Conservation (phyloP, 2,797 vertebrate species). For the Pteronotus mesoamericanus region DNA sequence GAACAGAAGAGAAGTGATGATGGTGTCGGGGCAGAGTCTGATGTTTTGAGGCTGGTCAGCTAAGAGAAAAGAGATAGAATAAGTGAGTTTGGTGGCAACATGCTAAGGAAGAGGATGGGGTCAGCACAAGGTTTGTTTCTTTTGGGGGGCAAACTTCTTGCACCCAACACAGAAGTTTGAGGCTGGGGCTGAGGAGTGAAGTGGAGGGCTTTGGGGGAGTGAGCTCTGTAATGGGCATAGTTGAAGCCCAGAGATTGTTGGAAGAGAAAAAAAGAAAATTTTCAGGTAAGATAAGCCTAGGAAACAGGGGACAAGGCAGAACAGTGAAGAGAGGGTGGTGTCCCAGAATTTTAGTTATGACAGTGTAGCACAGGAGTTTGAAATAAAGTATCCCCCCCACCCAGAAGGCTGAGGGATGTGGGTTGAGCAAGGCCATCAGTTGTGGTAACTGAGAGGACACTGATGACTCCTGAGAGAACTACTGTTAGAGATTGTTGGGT, state of each 20-base stretch:
- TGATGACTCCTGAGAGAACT: background rate
- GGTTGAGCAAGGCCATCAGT: background rate
- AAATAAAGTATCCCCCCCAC: accelerated
- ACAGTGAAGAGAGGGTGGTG: background rate
- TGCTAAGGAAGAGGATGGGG: background rate
- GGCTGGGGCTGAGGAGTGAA: background rate
- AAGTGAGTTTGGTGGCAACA: background rate
- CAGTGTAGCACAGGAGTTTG: background rate
- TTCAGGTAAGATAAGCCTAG: background rate
- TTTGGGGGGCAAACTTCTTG: background rate
- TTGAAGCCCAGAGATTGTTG: background rate
- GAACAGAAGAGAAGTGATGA: background rate
- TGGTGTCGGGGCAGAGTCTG: background rate
- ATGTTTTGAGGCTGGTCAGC: background rate
- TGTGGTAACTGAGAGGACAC: background rate
- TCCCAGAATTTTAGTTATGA: no score
- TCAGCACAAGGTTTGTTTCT: background rate
- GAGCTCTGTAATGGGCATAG: background rate
- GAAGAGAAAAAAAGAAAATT: background rate
- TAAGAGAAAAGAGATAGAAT: background rate
- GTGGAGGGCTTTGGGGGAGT: background rate
- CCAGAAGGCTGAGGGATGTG: background rate
- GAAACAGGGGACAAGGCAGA: background rate
- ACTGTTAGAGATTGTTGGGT: background rate
- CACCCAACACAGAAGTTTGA: background rate